Evolutionary conservation across 2,888 invertebrate genomes (phyloP).

Genomic region (Piscicola geometra): DNA sequence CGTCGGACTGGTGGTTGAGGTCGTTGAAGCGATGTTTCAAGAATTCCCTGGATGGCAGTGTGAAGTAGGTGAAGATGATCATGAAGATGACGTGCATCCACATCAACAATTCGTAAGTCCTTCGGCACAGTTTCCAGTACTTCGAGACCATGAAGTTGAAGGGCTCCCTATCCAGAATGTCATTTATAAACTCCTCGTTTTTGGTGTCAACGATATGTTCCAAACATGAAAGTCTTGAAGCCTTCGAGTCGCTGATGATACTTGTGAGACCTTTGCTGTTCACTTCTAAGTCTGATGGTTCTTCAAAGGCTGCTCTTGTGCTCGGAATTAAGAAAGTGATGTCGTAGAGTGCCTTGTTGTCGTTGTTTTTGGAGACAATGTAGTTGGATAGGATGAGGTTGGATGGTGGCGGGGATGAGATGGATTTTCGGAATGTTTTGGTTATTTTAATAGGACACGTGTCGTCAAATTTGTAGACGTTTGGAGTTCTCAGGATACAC

Average conservation of each 20-base stretch:
- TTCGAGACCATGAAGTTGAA: constrained; percentile 32
- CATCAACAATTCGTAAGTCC: constrained; percentile 34
- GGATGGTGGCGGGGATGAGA: not conserved
- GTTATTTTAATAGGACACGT: constrained; percentile 10
- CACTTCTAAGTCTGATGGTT: not conserved
- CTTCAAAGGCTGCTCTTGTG: constrained; percentile 12
- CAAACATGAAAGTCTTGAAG: constrained; percentile 29
- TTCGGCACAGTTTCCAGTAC: constrained; percentile 37
- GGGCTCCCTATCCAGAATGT: constrained; percentile 31
- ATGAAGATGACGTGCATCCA: constrained; percentile 37
- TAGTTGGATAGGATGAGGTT: not conserved
- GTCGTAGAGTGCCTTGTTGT: constrained; percentile 28
- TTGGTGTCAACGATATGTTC: constrained; percentile 34
- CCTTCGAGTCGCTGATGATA: not conserved
- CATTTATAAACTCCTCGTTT: constrained; percentile 31
- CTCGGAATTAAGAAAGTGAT: constrained; percentile 34
- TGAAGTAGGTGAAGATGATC: constrained; percentile 37
- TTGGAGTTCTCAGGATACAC: constrained; percentile 35
- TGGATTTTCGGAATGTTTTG: not conserved
- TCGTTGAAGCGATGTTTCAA: constrained; percentile 25
- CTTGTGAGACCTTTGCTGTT: not conserved
- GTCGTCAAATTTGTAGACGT: constrained; percentile 33
- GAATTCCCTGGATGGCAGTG: constrained; percentile 28
- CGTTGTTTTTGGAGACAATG: not conserved
- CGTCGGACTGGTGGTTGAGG: not conserved